Conservation (phyloP, 2,888 invertebrate genomes). For the Epiperipatus broadwayi region DNA sequence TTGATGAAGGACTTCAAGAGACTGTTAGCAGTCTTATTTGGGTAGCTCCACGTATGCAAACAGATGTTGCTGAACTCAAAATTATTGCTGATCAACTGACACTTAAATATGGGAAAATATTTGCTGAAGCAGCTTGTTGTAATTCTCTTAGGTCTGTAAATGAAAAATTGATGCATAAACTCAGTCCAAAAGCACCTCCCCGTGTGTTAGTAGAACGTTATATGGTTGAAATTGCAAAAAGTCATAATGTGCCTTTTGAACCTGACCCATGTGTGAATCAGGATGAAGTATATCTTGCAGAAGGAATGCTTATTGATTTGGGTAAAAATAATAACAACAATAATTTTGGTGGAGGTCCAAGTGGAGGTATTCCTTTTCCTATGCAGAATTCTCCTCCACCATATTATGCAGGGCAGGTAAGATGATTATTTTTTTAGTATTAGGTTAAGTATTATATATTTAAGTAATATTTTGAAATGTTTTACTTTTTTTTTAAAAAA, state of each 20-base stretch:
- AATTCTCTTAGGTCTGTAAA: slow-evolving; percentile 63
- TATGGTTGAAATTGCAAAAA: slow-evolving; percentile 86
- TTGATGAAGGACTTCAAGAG: slow-evolving; percentile 88
- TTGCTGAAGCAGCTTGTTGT: slow-evolving; percentile 60
- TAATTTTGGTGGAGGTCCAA: no score
- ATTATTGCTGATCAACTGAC: slow-evolving; percentile 70
- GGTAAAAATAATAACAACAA: no score
- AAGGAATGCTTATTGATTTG: no score
- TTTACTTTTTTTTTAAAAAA: no score
- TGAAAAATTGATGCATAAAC: slow-evolving; percentile 76
- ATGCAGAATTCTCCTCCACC: no score
- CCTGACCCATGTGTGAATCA: slow-evolving; percentile 59
- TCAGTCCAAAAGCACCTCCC: slow-evolving; percentile 82
- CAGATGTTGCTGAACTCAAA: slow-evolving; percentile 43
- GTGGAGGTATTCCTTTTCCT: no score
- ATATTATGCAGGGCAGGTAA: no score
- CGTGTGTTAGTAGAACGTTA: slow-evolving; percentile 68
- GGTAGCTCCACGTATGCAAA: slow-evolving; percentile 70
- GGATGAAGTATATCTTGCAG: slow-evolving; percentile 14
- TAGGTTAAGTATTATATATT: no score
- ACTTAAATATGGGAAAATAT: slow-evolving; percentile 80
- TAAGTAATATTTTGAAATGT: no score
- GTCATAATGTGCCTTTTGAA: slow-evolving; percentile 79
- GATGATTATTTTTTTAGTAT: no score
- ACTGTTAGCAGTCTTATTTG: slow-evolving; percentile 85